phyloP scores from a whole-genome alignment of 1,140 invertebrate genomes.

The Megalonaias nervosa region DNA sequence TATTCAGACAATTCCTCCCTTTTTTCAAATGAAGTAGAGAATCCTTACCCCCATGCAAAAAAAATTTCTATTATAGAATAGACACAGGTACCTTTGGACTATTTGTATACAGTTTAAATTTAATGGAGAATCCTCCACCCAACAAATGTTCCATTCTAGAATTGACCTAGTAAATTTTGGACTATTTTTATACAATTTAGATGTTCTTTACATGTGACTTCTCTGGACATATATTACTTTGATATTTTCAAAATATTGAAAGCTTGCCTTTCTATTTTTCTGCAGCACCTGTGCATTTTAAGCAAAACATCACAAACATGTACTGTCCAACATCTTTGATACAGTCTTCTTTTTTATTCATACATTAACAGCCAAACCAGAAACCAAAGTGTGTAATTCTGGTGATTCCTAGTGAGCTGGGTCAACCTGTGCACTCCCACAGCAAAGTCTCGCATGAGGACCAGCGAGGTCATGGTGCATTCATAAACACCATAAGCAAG shows the following conservation, averaged over 20 bases:
- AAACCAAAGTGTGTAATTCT: conserved; percentile 46
- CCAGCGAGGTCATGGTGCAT: conserved; percentile 46
- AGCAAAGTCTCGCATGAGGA: conserved; percentile 37
- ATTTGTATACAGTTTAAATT: too few relatives aligned
- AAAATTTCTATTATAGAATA: too few relatives aligned
- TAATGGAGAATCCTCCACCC: too few relatives aligned
- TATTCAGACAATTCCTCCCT: too few relatives aligned
- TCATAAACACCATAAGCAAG: conserved; percentile 44
- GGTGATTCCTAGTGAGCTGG: conserved; percentile 46
- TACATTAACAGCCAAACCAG: conserved; percentile 35
- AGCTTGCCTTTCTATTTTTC: neutral
- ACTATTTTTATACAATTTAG: neutral
- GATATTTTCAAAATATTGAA: neutral
- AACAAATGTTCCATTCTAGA: too few relatives aligned
- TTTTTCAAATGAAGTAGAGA: too few relatives aligned
- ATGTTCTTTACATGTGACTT: neutral
- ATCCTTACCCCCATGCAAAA: too few relatives aligned
- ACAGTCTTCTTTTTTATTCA: neutral
- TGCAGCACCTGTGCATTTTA: too few relatives aligned
- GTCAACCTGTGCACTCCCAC: conserved; percentile 31
- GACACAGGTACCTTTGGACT: too few relatives aligned
- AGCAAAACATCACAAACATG: too few relatives aligned
- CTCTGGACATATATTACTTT: neutral
- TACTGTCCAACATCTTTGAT: neutral
- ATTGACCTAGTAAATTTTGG: too few relatives aligned